These are phyloP conservation scores for Achlya flavicornis DNA, from an alignment of 2,888 invertebrate genomes.

Conservation along the genomic window DNA sequence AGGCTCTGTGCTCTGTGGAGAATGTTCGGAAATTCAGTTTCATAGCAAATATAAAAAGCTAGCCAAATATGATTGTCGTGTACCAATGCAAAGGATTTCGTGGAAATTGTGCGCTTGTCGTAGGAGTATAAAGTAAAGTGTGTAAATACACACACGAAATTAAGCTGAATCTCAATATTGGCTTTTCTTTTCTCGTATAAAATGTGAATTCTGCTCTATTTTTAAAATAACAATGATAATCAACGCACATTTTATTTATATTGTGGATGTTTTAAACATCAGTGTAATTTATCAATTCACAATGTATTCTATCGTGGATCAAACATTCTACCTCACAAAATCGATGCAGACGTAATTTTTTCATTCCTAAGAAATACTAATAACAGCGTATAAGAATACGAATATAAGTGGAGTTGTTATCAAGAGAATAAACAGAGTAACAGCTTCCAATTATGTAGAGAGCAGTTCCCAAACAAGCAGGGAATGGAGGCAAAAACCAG, in stretches of 20 bases:
- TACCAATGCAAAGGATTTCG: background rate
- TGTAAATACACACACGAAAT: background rate
- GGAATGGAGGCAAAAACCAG: background rate
- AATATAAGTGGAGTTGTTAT: background rate
- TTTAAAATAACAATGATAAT: background rate
- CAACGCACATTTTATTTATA: background rate
- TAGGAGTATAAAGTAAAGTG: background rate
- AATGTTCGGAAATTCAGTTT: slow-evolving; percentile 6
- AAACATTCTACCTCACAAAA: too few species aligned
- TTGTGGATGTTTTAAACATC: background rate
- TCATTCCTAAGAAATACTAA: background rate
- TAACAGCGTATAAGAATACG: background rate
- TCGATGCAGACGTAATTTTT: background rate
- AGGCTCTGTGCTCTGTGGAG: background rate
- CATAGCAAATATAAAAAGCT: slow-evolving; percentile 4
- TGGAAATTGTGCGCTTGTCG: background rate
- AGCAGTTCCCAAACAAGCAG: background rate
- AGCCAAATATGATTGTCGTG: slow-evolving; percentile 3
- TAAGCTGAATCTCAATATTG: background rate
- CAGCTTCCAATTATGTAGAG: slow-evolving; percentile 2
- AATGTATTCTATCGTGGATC: too few species aligned
- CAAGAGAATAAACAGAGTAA: background rate
- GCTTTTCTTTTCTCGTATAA: background rate
- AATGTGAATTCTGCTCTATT: too few species aligned
- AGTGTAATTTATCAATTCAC: too few species aligned